A percentile compares a stretch with the other conserved stretches of the same genome.
Evolutionary conservation across 2,888 invertebrate species (phyloP).

Genomic region (Agrochola litura): DNA sequence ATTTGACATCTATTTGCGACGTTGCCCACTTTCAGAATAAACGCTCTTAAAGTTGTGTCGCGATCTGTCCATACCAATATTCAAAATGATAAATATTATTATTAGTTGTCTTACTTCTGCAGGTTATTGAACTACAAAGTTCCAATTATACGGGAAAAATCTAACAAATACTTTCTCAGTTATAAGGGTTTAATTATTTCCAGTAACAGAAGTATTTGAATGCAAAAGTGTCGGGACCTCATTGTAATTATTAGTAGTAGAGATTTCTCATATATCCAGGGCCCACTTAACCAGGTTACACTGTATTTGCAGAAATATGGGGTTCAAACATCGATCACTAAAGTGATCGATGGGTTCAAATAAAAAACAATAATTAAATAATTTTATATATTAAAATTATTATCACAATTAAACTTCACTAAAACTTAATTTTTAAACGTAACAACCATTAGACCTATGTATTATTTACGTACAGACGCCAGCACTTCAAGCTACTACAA

Average conservation of each 20-base stretch:
- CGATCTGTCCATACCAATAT: too few species aligned
- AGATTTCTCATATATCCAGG: neutral
- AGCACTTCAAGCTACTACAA: too few species aligned
- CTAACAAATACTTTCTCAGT: neutral
- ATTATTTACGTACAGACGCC: neutral
- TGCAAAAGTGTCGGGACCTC: neutral
- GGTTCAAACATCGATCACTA: too few species aligned
- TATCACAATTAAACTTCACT: slow-evolving; percentile 33
- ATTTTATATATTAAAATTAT: slow-evolving; percentile 7
- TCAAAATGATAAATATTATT: too few species aligned
- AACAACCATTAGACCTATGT: neutral
- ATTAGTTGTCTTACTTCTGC: neutral
- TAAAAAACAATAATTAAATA: neutral
- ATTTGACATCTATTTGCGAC: too few species aligned
- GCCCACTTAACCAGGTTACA: neutral
- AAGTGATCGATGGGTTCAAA: too few species aligned
- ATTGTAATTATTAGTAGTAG: neutral
- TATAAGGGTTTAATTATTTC: neutral
- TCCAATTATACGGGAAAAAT: neutral
- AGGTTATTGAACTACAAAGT: neutral
- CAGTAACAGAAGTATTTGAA: neutral
- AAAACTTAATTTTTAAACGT: neutral
- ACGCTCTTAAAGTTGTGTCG: too few species aligned
- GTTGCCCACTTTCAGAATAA: too few species aligned
- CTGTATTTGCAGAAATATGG: neutral